These are phyloP conservation scores for Notothenia coriiceps DNA, from an alignment of 2,113 vertebrate genomes.

Conservation along the genomic window DNA sequence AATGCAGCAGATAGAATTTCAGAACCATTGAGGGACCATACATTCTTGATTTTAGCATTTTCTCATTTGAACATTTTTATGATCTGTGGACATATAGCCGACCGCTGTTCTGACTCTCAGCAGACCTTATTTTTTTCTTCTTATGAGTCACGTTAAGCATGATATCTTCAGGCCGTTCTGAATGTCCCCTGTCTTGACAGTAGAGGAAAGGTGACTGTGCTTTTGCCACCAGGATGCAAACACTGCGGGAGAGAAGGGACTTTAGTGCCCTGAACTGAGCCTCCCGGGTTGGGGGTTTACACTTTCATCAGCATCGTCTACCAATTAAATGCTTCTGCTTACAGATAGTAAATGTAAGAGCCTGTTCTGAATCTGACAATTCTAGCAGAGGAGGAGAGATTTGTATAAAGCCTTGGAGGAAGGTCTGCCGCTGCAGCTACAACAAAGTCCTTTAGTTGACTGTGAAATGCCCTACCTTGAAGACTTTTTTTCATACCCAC, in stretches of 20 bases:
- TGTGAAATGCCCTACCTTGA: conserved; percentile 10
- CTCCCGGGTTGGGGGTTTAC: conserved; percentile 20
- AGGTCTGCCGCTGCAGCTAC: conserved; percentile 37
- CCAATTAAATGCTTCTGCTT: conserved; percentile 31
- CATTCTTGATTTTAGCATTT: conserved; percentile 25
- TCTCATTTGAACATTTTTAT: background rate
- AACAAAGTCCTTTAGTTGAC: conserved; percentile 1
- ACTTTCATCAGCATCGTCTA: conserved; percentile 27
- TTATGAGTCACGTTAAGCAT: conserved; percentile 40
- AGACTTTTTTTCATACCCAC: background rate
- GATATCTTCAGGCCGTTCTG: conserved; percentile 46
- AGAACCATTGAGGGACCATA: background rate
- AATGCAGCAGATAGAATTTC: conserved; percentile 27
- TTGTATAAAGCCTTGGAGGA: conserved; percentile 32
- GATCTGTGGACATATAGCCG: conserved; percentile 15
- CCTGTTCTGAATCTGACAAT: conserved; percentile 30
- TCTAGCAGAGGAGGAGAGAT: conserved; percentile 4
- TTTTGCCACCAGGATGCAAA: conserved; percentile 41
- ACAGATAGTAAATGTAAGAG: conserved; percentile 27
- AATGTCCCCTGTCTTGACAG: conserved; percentile 51
- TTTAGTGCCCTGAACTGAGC: conserved; percentile 40
- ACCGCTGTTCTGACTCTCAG: conserved; percentile 14
- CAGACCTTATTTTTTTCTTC: conserved; percentile 49
- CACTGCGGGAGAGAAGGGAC: background rate
- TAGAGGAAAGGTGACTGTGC: conserved; percentile 55